Evolutionary conservation across 2,797 vertebrate genomes (phyloP).

Genomic region (Gephyroberyx darwinii): DNA sequence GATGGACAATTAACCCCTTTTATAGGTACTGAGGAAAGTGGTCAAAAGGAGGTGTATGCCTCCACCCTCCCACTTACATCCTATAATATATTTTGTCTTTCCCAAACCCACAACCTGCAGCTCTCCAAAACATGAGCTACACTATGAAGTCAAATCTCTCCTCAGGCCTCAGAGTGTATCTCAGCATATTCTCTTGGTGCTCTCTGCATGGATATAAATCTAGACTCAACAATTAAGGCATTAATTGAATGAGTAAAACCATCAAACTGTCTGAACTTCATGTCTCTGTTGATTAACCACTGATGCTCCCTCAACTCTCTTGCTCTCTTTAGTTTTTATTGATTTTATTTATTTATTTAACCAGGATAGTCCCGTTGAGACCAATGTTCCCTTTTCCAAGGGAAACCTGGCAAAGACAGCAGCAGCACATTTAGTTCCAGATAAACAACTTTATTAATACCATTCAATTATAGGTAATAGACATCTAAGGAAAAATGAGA

Average conservation of each 20-base stretch:
- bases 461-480: too few species aligned
- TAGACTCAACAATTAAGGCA: too few species aligned
- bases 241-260: background rate
- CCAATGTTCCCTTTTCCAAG: too few species aligned
- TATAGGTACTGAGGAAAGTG: slow-evolving; percentile 55
- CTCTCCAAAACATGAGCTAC: background rate
- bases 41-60: slow-evolving; percentile 47
- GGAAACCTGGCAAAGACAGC: too few species aligned
- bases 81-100: slow-evolving; percentile 41
- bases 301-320: too few species aligned
- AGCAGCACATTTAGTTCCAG: too few species aligned
- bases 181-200: background rate
- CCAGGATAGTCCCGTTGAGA: too few species aligned
- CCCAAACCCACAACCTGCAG: slow-evolving; percentile 20
- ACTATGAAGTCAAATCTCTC: background rate
- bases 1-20: slow-evolving; percentile 30
- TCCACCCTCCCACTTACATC: slow-evolving; percentile 39
- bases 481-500: too few species aligned
- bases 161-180: background rate
- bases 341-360: too few species aligned
- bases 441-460: too few species aligned
- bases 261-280: background rate
- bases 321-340: too few species aligned
- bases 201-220: background rate
- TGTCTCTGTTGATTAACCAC: background rate